A percentile compares a stretch with the other conserved stretches of the same genome.
Conservation (phyloP, 2,888 invertebrate species). For the Eristalis tenax region DNA sequence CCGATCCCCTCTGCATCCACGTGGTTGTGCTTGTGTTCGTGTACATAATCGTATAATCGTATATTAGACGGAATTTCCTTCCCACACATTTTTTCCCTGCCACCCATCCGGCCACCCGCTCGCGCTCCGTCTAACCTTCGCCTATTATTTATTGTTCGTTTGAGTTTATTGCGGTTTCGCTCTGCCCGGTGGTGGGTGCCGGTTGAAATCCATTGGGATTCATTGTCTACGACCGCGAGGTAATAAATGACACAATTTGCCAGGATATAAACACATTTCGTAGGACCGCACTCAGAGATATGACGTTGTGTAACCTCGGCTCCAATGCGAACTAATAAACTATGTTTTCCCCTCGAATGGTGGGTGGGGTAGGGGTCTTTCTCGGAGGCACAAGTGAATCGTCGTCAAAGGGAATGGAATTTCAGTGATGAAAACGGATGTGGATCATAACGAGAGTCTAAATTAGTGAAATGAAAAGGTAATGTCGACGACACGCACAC, state of each 20-base stretch:
- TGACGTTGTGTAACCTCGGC: constrained; percentile 56
- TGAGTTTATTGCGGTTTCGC: constrained; percentile 57
- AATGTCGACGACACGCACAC: not conserved
- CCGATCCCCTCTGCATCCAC: not conserved
- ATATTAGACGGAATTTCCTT: constrained; percentile 48
- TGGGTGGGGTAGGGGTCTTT: not conserved
- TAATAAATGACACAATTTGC: constrained; percentile 67
- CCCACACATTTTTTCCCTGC: not conserved
- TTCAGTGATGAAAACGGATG: constrained; percentile 23
- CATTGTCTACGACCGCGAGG: constrained; percentile 65
- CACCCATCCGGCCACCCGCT: not conserved
- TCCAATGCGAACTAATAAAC: constrained; percentile 49
- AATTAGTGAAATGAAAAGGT: constrained; percentile 25
- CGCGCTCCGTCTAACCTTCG: constrained; percentile 28
- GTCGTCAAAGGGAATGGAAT: constrained; percentile 10
- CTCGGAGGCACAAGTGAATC: not conserved
- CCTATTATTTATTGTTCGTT: constrained; percentile 62
- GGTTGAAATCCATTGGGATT: constrained; percentile 26
- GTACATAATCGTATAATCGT: constrained; percentile 59
- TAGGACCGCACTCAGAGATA: constrained; percentile 61
- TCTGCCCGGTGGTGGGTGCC: not conserved
- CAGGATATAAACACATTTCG: constrained; percentile 59
- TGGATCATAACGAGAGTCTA: constrained; percentile 16
- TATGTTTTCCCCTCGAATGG: not conserved
- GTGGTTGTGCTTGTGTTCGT: not conserved